Conservation (phyloP, 2,797 vertebrate species). For the Chelmon rostratus region DNA sequence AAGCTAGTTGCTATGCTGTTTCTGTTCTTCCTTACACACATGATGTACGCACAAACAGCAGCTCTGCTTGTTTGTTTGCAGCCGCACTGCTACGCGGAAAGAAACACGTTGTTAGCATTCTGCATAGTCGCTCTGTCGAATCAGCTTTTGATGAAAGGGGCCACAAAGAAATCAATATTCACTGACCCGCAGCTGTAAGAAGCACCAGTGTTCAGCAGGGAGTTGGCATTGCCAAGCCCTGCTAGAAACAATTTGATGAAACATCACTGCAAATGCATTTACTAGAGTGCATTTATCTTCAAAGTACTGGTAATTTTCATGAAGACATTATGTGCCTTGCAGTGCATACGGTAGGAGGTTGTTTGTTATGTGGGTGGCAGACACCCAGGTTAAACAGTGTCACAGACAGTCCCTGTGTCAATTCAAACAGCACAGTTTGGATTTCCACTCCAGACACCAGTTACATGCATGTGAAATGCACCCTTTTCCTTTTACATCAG, state of each 20-base stretch:
- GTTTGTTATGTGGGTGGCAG: slow-evolving; percentile 32
- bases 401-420: slow-evolving; percentile 25
- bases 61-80: slow-evolving; percentile 5
- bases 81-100: background rate
- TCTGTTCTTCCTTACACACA: background rate
- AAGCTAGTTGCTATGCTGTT: background rate
- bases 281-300: background rate
- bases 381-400: slow-evolving; percentile 2
- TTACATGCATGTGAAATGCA: background rate
- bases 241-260: background rate
- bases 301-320: background rate
- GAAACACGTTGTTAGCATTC: background rate
- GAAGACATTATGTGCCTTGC: background rate
- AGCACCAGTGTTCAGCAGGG: background rate
- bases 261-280: background rate
- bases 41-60: background rate
- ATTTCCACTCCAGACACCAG: background rate
- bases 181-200: background rate
- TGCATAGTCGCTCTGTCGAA: background rate
- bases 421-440: slow-evolving; percentile 19
- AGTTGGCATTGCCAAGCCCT: background rate
- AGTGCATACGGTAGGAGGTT: background rate
- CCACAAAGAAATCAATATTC: slow-evolving; percentile 12
- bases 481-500: background rate
- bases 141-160: slow-evolving; percentile 4